These are phyloP conservation scores for Telmatochromis brachygnathus DNA, from an alignment of 2,113 vertebrate genomes.

Conservation along the genomic window DNA sequence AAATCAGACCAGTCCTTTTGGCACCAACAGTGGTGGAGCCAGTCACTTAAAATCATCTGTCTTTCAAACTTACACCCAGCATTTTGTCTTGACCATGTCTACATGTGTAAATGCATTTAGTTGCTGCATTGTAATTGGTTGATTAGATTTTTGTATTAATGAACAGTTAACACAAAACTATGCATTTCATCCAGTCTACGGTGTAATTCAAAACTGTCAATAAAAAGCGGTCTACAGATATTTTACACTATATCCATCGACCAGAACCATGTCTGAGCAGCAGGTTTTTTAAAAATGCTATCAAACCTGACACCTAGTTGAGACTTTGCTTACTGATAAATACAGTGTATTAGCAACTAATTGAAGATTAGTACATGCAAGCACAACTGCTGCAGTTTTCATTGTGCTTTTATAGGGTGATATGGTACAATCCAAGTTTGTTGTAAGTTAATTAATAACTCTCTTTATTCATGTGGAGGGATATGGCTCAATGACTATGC, in stretches of 20 bases:
- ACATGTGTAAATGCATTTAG: neutral
- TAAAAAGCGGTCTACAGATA: neutral
- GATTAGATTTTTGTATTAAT: neutral
- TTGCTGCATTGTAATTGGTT: neutral
- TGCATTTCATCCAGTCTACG: neutral
- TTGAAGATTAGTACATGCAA: neutral
- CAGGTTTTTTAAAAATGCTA: neutral
- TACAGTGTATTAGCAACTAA: neutral
- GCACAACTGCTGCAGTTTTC: neutral
- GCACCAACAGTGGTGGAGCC: neutral
- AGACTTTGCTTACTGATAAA: neutral
- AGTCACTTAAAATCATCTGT: neutral
- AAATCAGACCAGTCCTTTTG: neutral
- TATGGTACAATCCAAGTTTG: neutral
- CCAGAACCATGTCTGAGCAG: neutral
- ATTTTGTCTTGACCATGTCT: neutral
- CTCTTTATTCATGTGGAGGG: neutral
- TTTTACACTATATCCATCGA: neutral
- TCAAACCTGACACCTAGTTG: neutral
- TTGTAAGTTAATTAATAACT: neutral
- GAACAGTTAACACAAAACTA: neutral
- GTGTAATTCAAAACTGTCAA: neutral
- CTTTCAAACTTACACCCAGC: neutral
- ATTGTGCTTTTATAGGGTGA: neutral
- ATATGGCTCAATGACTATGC: neutral